Percentiles rank a stretch among this genome's conserved stretches.
These are phyloP conservation scores for Dryobota labecula DNA, from an alignment of 2,888 invertebrate species.

Conservation along the genomic window DNA sequence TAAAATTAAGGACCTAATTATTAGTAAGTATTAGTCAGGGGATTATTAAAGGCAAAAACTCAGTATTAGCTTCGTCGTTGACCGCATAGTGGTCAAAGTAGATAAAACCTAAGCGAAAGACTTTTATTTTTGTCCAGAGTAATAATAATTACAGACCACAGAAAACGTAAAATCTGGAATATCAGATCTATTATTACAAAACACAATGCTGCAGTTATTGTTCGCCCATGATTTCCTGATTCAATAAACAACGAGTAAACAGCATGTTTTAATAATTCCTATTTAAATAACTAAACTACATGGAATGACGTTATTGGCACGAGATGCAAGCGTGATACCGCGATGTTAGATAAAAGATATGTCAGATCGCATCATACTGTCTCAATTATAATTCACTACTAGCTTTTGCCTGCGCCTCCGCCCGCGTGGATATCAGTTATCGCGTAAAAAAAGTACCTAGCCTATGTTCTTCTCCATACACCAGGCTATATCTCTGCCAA, in stretches of 20 bases:
- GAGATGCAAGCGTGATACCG: constrained; percentile 48
- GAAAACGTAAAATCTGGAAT: not conserved
- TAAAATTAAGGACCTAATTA: not conserved
- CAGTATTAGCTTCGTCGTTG: not conserved
- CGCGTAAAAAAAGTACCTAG: too few relatives aligned
- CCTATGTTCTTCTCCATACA: too few relatives aligned
- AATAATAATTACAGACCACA: not conserved
- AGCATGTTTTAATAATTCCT: constrained; percentile 46
- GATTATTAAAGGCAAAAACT: not conserved
- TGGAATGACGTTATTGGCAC: constrained; percentile 45
- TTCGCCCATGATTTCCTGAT: constrained; percentile 30
- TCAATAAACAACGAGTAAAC: constrained; percentile 28
- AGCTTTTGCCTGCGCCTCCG: too few relatives aligned
- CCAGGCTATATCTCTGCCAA: too few relatives aligned
- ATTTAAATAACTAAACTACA: constrained; percentile 35
- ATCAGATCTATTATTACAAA: not conserved
- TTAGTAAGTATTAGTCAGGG: not conserved
- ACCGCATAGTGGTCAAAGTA: not conserved
- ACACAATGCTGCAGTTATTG: constrained; percentile 22
- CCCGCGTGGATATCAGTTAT: too few relatives aligned
- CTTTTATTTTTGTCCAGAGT: not conserved
- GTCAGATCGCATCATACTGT: constrained; percentile 29
- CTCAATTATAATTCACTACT: constrained; percentile 17
- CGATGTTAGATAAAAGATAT: constrained; percentile 33
- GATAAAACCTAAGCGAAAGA: not conserved